Base-by-base conservation (phyloP, 2,888 invertebrate species). In the Diaperis boleti region DNA sequence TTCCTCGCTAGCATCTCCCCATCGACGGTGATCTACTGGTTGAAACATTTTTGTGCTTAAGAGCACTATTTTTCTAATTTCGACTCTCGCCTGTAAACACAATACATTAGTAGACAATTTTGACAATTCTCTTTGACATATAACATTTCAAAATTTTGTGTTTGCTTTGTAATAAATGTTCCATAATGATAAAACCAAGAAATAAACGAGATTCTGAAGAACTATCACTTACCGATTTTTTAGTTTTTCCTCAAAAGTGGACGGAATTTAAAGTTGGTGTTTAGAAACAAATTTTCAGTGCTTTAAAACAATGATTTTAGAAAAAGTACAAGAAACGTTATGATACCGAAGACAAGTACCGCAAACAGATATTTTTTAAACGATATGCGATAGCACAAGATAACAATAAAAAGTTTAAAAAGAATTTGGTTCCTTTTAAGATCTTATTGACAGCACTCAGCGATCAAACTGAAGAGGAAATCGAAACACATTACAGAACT, bases 391-490 rank as follows among this genome's bases (percentile, higher is more conserved):
- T 39, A 6, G 15, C 15, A 6, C 14, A 39, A 39, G 39, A 39
- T 8, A 10, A 4, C 15, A 13, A 3, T 2, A 15, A 13, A 14
- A 39, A 39, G 10, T 39, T 4, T 3, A 2, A 17, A 18, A 15
- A 39, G 15, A 3, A 10, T 4, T 1, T 15, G 7, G n/a, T 3
- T 11, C n/a, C 1, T 2, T 39, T 39, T 18, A 13, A 13, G 15
- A 18, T 39, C 7, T 3, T 11, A 4, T 3, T 13, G 3, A 39
- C 39, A 11, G 15, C 1, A 5, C 13, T 39, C 1, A 39, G 39
- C n/a, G 39, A 39, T 18, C 15, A 3, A 18, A 39, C 39, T 2
- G 39, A 39, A 18, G 39, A 39, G 5, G 39, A 39, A 15, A 39
- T 39, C 6, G 7, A 15, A 39, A 13, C 5, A 8, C n/a, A 39